Percentiles rank a stretch among this genome's conserved stretches.
Evolutionary conservation across 2,113 vertebrate species (phyloP).

Genomic region (Mastomys coucha): DNA sequence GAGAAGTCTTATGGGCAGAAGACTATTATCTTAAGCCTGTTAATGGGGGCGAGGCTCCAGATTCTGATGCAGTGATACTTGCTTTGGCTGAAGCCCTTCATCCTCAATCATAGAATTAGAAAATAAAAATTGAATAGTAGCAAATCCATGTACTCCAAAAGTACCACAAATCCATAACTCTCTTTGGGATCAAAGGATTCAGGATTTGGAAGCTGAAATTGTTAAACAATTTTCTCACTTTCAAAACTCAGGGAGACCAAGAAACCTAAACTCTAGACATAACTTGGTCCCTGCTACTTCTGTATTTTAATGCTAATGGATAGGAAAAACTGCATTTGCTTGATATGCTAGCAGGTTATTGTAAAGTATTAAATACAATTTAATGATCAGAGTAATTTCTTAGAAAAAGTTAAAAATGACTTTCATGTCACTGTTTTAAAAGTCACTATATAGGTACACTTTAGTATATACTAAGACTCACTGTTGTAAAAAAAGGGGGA

Average conservation of each 20-base stretch:
- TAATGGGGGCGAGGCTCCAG: background rate
- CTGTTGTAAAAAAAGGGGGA: background rate
- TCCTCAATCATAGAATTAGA: background rate
- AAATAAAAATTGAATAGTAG: background rate
- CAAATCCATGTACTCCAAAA: background rate
- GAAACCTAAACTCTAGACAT: background rate
- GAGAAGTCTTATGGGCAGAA: background rate
- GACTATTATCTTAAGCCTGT: background rate
- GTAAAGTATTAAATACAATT: constrained; percentile 20
- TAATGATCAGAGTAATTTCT: background rate
- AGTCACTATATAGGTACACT: background rate
- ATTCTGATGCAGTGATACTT: background rate
- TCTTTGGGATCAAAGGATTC: background rate
- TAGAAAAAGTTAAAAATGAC: constrained; percentile 30
- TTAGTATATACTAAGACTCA: background rate
- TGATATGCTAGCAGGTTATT: background rate
- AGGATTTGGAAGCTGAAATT: background rate
- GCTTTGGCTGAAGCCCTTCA: background rate
- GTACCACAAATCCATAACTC: background rate
- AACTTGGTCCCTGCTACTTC: background rate
- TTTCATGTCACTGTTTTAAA: background rate
- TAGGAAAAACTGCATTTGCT: constrained; percentile 23
- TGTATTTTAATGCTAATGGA: background rate
- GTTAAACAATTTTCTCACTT: background rate
- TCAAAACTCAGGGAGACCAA: background rate